These are phyloP conservation scores for Cygnus olor DNA, from an alignment of 2,797 vertebrate species.

Conservation along the genomic window DNA sequence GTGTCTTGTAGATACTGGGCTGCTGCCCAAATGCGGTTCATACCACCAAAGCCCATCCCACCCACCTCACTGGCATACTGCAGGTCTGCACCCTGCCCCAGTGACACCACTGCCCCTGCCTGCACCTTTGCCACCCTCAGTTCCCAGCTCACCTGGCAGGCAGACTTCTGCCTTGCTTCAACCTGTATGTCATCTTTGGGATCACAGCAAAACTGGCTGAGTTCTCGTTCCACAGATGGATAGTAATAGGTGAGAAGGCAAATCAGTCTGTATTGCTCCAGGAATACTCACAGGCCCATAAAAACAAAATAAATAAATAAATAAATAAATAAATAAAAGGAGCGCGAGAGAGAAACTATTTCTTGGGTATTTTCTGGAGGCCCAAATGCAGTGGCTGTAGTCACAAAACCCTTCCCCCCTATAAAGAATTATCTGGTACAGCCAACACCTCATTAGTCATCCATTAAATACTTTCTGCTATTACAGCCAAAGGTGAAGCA, in stretches of 20 bases:
- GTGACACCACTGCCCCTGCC: background rate
- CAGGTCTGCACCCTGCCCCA: background rate
- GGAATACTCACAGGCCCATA: fast-evolving
- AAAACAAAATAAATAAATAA: background rate
- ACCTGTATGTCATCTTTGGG: fast-evolving
- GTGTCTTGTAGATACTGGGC: background rate
- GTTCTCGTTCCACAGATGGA: background rate
- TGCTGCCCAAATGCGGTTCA: fast-evolving
- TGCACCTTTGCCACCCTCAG: background rate
- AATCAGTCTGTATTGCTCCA: background rate
- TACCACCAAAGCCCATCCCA: background rate
- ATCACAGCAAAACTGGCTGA: background rate
- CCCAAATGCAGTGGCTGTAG: background rate
- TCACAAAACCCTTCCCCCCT: background rate
- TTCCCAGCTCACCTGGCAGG: background rate
- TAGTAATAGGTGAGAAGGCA: background rate
- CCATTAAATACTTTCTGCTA: constrained; percentile 18
- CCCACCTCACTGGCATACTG: fast-evolving
- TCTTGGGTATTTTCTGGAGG: background rate
- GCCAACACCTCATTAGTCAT: constrained; percentile 34
- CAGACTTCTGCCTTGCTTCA: background rate
- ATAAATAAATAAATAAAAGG: too few relatives aligned
- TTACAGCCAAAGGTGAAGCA: constrained; percentile 27
- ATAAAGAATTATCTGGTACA: background rate
- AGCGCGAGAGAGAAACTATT: background rate